phyloP scores from a whole-genome alignment of 2,888 invertebrate genomes.

The Meta bourneti region DNA sequence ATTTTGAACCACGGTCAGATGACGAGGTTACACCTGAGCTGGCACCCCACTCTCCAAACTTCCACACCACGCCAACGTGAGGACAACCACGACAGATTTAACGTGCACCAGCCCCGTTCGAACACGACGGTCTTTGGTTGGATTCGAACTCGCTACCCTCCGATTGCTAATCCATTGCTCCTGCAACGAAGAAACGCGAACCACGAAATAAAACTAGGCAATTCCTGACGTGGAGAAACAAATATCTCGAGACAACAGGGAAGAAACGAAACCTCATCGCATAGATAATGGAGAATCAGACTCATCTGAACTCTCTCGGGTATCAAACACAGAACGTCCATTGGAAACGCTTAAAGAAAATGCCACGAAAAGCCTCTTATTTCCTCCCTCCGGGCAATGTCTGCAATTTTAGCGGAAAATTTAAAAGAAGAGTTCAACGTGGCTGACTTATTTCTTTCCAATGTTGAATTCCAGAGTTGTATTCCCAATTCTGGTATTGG shows the following conservation, averaged over 20 bases:
- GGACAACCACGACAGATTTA: too few species aligned
- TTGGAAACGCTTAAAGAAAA: constrained; percentile 22
- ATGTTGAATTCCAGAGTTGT: too few species aligned
- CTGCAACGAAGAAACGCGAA: too few species aligned
- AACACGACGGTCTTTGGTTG: too few species aligned
- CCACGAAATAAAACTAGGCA: background rate
- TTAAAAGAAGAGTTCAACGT: constrained; percentile 22
- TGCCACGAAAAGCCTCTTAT: background rate
- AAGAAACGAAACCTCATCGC: background rate
- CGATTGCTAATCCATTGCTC: too few species aligned
- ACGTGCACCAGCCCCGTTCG: too few species aligned
- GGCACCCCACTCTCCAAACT: too few species aligned
- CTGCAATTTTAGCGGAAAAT: constrained; percentile 9
- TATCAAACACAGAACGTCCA: constrained; percentile 14
- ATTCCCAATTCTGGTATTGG: too few species aligned
- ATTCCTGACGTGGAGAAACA: background rate
- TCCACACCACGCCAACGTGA: too few species aligned
- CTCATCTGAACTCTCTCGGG: background rate
- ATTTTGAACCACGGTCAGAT: too few species aligned
- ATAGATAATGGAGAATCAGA: background rate
- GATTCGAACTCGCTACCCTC: too few species aligned
- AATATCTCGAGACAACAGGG: background rate
- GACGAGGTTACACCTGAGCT: too few species aligned
- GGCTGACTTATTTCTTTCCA: constrained; percentile 16
- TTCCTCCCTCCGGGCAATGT: background rate